Evolutionary conservation across 2,888 invertebrate species (phyloP).

Genomic region (Tetanocera ferruginea): DNA sequence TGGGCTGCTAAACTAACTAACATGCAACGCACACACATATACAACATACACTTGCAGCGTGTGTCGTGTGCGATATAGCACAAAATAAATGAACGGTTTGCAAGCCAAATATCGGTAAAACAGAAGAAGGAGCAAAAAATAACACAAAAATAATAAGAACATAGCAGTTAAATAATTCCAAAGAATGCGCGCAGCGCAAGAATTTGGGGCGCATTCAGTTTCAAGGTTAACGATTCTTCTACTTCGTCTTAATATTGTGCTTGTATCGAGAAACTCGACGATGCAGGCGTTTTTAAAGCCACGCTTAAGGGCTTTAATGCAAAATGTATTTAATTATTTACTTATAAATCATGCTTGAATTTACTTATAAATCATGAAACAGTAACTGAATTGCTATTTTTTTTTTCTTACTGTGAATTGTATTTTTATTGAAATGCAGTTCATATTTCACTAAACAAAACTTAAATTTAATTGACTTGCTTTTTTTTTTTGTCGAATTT

Average conservation of each 20-base stretch:
- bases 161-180: slow-evolving; percentile 32
- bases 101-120: slow-evolving; percentile 29
- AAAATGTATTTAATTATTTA: not conserved
- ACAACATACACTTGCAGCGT: not conserved
- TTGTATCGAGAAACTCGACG: not conserved
- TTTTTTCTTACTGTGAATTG: too few species aligned
- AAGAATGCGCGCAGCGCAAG: slow-evolving; percentile 16
- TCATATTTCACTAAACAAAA: slow-evolving; percentile 14
- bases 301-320: not conserved
- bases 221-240: slow-evolving; percentile 26
- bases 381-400: too few species aligned
- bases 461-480: not conserved
- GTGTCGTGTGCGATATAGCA: not conserved
- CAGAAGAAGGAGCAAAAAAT: not conserved
- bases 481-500: too few species aligned
- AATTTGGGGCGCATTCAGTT: slow-evolving; percentile 29
- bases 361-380: too few species aligned
- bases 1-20: not conserved
- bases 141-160: not conserved
- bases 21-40: not conserved
- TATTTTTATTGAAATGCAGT: not conserved
- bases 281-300: too few species aligned
- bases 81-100: slow-evolving; percentile 14
- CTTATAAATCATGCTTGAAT: not conserved
- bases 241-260: not conserved